phyloP scores from a whole-genome alignment of 2,113 vertebrate species.

The Phoxinus phoxinus region DNA sequence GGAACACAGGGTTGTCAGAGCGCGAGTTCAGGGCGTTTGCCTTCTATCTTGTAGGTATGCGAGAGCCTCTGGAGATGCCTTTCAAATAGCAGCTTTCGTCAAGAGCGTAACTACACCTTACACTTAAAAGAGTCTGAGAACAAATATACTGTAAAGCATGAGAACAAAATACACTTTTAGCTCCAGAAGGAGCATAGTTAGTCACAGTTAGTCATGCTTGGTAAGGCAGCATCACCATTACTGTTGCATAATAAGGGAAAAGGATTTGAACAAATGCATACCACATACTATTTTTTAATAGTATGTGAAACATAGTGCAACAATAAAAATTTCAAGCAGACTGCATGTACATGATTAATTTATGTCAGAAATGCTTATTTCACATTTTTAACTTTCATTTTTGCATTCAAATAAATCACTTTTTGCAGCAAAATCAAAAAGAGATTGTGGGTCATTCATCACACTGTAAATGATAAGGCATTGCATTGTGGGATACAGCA shows the following conservation, averaged over 20 bases:
- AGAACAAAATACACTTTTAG: slow-evolving; percentile 9
- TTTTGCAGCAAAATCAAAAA: neutral
- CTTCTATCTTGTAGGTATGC: slow-evolving; percentile 13
- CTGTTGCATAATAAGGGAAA: neutral
- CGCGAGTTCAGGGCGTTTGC: neutral
- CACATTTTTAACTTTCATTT: neutral
- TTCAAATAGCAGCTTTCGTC: slow-evolving; percentile 53
- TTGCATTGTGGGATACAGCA: no score
- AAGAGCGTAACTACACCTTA: slow-evolving; percentile 47
- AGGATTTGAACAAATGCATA: neutral
- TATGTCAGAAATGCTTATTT: neutral
- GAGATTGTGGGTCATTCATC: neutral
- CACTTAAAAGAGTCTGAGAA: slow-evolving; percentile 45
- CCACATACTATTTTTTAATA: neutral
- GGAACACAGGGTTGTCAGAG: neutral
- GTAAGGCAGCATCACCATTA: neutral
- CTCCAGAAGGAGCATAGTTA: neutral
- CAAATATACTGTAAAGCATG: slow-evolving; percentile 10
- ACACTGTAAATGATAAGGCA: no score
- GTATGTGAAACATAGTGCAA: neutral
- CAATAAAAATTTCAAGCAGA: neutral
- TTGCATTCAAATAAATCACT: neutral
- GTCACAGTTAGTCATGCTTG: neutral
- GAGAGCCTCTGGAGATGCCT: slow-evolving; percentile 38
- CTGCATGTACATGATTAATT: no score